phyloP scores from a whole-genome alignment of 2,888 invertebrate species.

The Chouioia cunea region DNA sequence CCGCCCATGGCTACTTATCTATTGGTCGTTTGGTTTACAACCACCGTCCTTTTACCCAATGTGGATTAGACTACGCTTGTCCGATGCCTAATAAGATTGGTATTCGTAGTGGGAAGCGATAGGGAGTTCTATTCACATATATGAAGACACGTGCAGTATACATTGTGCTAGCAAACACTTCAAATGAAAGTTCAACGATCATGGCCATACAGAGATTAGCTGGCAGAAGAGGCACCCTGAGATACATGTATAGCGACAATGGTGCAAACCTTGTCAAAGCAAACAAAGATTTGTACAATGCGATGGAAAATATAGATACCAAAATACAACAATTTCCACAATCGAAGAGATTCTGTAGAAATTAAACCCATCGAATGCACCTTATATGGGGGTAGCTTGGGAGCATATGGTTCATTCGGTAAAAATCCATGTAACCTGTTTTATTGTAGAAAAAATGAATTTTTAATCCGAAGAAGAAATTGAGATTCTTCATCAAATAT shows the following conservation, averaged over 20 bases:
- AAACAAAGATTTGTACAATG: neutral
- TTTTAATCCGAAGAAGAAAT: too few relatives aligned
- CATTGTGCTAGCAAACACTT: conserved; percentile 26
- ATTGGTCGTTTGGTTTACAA: conserved; percentile 43
- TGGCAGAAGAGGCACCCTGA: neutral
- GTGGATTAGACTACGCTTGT: conserved; percentile 47
- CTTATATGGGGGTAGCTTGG: too few relatives aligned
- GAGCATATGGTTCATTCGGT: conserved; percentile 6
- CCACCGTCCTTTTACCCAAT: conserved; percentile 47
- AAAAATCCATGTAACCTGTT: too few relatives aligned
- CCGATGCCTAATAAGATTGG: conserved; percentile 25
- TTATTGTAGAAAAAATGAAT: too few relatives aligned
- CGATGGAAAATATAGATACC: neutral
- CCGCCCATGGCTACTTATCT: conserved; percentile 37
- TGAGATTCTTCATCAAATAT: too few relatives aligned
- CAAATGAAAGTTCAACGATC: neutral
- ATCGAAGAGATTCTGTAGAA: neutral
- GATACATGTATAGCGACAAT: conserved; percentile 3
- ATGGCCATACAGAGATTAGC: conserved; percentile 3
- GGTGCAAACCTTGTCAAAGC: neutral
- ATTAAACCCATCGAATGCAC: neutral
- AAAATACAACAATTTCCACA: neutral
- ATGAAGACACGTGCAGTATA: conserved; percentile 49
- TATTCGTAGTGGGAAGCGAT: conserved; percentile 46
- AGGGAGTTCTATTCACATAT: conserved; percentile 51